Base-by-base conservation (phyloP, 1,140 invertebrate genomes). In the Formica selysi region DNA sequence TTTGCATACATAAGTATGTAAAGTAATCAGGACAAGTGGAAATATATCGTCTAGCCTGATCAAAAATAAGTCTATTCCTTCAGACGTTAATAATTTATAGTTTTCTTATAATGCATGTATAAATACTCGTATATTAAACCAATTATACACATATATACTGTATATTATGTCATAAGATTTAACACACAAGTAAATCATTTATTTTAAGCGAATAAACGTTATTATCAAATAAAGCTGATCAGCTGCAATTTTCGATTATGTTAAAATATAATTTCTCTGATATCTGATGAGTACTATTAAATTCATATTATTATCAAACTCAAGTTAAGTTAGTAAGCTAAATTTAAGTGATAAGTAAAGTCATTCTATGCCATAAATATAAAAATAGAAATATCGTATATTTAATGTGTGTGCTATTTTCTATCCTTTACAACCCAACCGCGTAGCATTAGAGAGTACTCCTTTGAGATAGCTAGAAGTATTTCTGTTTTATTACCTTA, bases 21-120 rank as follows among this genome's bases (percentile, higher is more conserved):
- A 79, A 54, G n/a, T 83, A 83, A 83, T 83, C 32, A 41, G 79
- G 54, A 83, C 68, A 61, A 32, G 29, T 41, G 41, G 54, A 73
- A 74, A 48, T 13, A 16, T 41, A 16, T 41, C 10, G 7, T 6
- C n/a, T 7, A 70, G 44, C 3, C 32, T 29, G 13, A 38, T 13
- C n/a, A 7, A 51, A 5, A 7, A 65, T 65, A 64, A 36, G 1
- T 64, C 19, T 76, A 32, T 22, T 0, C 13, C 4, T 54, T 29
- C 44, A 57, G n/a, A 57, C 29, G n/a, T 3, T 29, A 32, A 78
- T 48, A 65, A 67, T 54, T 79, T 67, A 36, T 22, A 19, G 0
- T 78, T 67, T 57, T 67, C 3, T 22, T 8, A 7, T 1, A 44
- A 5, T 16, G 10, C 5, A 10, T 44, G 1, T 57, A 6, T 32